Percentiles rank a stretch among this genome's conserved stretches.
These are phyloP conservation scores for Dicyrtomina minuta DNA, from an alignment of 2,888 invertebrate genomes.

Conservation along the genomic window DNA sequence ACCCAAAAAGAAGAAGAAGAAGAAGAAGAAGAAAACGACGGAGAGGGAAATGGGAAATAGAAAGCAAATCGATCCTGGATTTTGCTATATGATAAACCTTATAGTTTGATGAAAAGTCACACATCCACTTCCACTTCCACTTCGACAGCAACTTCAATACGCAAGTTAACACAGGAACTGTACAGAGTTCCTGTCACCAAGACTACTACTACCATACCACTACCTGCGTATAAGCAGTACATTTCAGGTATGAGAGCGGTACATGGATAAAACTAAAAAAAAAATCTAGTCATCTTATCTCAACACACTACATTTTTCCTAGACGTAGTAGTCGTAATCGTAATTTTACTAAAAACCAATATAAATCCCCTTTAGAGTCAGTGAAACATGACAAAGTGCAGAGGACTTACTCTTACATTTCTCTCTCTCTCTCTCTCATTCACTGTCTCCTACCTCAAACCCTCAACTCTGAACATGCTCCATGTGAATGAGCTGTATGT, in stretches of 20 bases:
- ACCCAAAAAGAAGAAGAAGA: not conserved
- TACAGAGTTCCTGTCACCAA: too few relatives aligned
- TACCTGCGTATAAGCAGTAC: too few relatives aligned
- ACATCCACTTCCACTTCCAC: not conserved
- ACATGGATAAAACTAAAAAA: too few relatives aligned
- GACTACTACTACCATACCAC: too few relatives aligned
- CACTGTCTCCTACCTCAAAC: too few relatives aligned
- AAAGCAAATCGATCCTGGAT: not conserved
- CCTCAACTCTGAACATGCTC: not conserved
- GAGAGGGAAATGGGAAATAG: not conserved
- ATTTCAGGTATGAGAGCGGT: too few relatives aligned
- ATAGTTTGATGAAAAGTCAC: not conserved
- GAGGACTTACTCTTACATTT: not conserved
- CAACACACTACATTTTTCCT: too few relatives aligned
- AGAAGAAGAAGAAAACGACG: not conserved
- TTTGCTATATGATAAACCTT: not conserved
- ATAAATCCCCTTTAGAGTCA: conserved; percentile 21
- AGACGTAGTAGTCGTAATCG: conserved; percentile 2
- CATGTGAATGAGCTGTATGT: not conserved
- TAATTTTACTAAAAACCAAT: conserved; percentile 26
- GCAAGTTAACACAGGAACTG: not conserved
- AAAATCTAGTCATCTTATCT: too few relatives aligned
- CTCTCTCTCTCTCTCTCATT: not conserved
- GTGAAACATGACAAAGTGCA: conserved; percentile 24
- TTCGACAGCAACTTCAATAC: not conserved